Evolutionary conservation across 2,797 vertebrate genomes (phyloP).

Genomic region (Galagoides demidoff): DNA sequence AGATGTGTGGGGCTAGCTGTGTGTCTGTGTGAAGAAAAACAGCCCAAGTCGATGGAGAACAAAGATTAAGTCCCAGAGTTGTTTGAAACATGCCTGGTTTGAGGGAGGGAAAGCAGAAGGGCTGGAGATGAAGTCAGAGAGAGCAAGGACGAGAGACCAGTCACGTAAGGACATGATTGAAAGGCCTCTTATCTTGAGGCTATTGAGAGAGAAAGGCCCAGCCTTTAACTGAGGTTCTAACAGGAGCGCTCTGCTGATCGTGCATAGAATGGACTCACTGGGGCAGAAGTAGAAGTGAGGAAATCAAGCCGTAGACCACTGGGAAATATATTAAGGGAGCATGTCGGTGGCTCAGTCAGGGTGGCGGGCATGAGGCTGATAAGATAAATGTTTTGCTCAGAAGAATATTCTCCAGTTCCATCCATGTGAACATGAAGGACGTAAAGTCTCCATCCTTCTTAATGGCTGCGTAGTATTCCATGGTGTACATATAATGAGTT

Average conservation of each 20-base stretch:
- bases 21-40: not conserved
- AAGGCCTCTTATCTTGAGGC: not conserved
- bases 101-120: no score
- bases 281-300: not conserved
- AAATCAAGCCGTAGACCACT: not conserved
- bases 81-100: no score
- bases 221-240: not conserved
- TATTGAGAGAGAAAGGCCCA: not conserved
- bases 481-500: no score
- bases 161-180: accelerated
- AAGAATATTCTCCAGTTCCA: no score
- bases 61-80: not conserved
- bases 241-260: no score
- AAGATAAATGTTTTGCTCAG: no score
- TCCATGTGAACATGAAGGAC: no score
- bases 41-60: not conserved
- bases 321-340: not conserved
- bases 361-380: not conserved
- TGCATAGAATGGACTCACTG: not conserved
- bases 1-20: not conserved
- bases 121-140: not conserved
- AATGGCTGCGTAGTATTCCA: no score
- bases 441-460: no score
- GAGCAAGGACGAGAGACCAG: accelerated
- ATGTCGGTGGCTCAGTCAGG: not conserved